Percentiles rank a stretch among this genome's conserved stretches.
Evolutionary conservation across 2,113 vertebrate genomes (phyloP).

Genomic region (Dascyllus trimaculatus): DNA sequence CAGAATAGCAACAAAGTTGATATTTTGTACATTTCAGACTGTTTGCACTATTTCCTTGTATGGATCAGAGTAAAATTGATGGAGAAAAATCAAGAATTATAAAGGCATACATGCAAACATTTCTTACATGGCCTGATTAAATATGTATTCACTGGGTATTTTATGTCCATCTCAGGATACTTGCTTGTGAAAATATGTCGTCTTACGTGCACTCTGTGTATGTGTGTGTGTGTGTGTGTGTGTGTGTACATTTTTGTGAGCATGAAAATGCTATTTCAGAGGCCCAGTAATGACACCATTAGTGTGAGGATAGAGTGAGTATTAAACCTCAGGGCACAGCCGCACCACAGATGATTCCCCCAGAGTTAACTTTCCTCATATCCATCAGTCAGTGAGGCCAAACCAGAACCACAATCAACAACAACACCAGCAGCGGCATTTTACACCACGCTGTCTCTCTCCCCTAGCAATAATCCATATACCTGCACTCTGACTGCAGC

Average conservation of each 20-base stretch:
- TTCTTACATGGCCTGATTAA: neutral
- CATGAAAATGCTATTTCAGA: constrained; percentile 52
- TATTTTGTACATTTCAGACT: too few species aligned
- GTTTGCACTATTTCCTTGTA: neutral
- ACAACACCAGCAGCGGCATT: constrained; percentile 32
- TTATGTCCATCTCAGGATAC: neutral
- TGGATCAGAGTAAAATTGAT: neutral
- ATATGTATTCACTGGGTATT: constrained; percentile 6
- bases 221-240: constrained; percentile 2
- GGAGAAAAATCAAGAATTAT: neutral
- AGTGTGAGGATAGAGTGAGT: constrained; percentile 53
- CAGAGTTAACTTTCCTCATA: constrained; percentile 53
- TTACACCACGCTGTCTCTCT: constrained; percentile 47
- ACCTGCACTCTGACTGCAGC: constrained; percentile 48
- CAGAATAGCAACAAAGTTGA: neutral
- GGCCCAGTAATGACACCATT: constrained; percentile 65
- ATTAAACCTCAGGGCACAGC: constrained; percentile 61
- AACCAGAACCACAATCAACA: constrained; percentile 40
- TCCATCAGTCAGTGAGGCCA: constrained; percentile 61
- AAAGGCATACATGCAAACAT: neutral
- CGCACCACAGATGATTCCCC: constrained; percentile 58
- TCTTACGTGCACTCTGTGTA: neutral
- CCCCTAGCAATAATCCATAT: constrained; percentile 47
- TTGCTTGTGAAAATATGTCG: constrained; percentile 10
- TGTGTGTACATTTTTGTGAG: neutral